These are phyloP conservation scores for Drosophila kanapiae DNA, from an alignment of 1,140 invertebrate genomes.

Conservation along the genomic window DNA sequence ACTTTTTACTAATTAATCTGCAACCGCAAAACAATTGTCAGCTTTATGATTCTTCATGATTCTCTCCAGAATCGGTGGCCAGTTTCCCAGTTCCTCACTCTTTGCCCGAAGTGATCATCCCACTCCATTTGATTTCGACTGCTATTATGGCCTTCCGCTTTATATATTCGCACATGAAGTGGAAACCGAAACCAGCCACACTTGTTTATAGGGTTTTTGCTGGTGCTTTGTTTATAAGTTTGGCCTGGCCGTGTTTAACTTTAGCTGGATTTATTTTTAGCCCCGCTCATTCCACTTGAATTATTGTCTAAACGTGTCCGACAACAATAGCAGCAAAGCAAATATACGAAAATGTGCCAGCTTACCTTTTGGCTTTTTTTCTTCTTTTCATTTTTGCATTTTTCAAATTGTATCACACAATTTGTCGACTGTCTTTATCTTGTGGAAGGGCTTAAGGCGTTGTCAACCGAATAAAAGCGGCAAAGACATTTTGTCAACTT, in stretches of 20 bases:
- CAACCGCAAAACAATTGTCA: slow-evolving; percentile 1
- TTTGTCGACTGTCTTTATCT: slow-evolving; percentile 26
- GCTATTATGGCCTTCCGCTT: slow-evolving; percentile 15
- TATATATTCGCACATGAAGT: slow-evolving; percentile 17
- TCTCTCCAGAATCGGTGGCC: background rate
- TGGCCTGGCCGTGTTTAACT: slow-evolving; percentile 61
- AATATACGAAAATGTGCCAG: slow-evolving; percentile 70
- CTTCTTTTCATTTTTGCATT: background rate
- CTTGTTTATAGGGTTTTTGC: slow-evolving; percentile 63
- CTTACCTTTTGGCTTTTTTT: slow-evolving; percentile 26
- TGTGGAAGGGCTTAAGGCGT: slow-evolving; percentile 29
- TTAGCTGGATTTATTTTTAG: slow-evolving; percentile 67
- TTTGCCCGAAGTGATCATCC: slow-evolving; percentile 6
- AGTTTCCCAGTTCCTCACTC: background rate
- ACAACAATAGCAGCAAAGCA: slow-evolving; percentile 49
- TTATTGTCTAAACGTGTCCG: slow-evolving; percentile 65
- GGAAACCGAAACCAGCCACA: slow-evolving; percentile 59
- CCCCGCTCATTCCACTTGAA: slow-evolving; percentile 64
- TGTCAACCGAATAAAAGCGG: slow-evolving; percentile 15
- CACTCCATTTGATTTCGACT: slow-evolving; percentile 23
- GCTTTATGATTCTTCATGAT: background rate
- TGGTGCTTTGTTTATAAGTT: slow-evolving; percentile 58
- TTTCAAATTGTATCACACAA: slow-evolving; percentile 30
- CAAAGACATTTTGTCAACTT: slow-evolving; percentile 25
- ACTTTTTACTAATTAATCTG: background rate